These are phyloP conservation scores for Steinernema carpocapsae DNA, from an alignment of 2,888 invertebrate genomes.

Conservation along the genomic window DNA sequence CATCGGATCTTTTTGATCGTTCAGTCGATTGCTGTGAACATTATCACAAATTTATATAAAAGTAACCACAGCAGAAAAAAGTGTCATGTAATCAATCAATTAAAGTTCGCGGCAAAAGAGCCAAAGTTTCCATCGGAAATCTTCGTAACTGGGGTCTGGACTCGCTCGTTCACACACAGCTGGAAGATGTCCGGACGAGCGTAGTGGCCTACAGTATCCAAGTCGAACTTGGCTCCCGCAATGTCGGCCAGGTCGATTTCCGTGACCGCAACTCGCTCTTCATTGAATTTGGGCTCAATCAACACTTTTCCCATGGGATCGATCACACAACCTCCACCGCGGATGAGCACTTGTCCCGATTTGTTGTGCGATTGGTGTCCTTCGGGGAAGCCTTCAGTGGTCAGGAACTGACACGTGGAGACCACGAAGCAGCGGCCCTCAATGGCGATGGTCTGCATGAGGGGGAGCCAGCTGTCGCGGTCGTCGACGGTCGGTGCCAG, in stretches of 20 bases:
- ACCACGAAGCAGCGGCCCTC: constrained; percentile 65
- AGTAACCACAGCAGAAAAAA: too few relatives aligned
- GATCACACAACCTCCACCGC: constrained; percentile 64
- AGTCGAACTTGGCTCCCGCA: constrained; percentile 45
- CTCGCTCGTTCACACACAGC: constrained; percentile 45
- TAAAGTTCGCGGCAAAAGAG: constrained; percentile 15
- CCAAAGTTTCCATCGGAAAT: constrained; percentile 7
- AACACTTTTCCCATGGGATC: constrained; percentile 61
- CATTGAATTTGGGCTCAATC: constrained; percentile 51
- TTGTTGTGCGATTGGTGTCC: constrained; percentile 54
- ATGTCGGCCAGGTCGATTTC: constrained; percentile 48
- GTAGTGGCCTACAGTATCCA: constrained; percentile 52
- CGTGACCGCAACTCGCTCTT: constrained; percentile 42
- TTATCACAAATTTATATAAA: too few relatives aligned
- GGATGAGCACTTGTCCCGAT: constrained; percentile 54
- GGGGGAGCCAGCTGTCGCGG: constrained; percentile 62
- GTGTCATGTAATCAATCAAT: neutral
- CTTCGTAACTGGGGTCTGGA: constrained; percentile 38
- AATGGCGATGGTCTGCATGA: constrained; percentile 62
- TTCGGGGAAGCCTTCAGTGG: constrained; percentile 51
- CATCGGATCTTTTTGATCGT: too few relatives aligned
- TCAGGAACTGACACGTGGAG: constrained; percentile 62
- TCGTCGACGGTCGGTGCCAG: constrained; percentile 65
- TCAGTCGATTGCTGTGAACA: too few relatives aligned
- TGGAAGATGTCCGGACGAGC: constrained; percentile 48